These are phyloP conservation scores for Epistrophella euchroma DNA, from an alignment of 2,888 invertebrate species.

Conservation along the genomic window DNA sequence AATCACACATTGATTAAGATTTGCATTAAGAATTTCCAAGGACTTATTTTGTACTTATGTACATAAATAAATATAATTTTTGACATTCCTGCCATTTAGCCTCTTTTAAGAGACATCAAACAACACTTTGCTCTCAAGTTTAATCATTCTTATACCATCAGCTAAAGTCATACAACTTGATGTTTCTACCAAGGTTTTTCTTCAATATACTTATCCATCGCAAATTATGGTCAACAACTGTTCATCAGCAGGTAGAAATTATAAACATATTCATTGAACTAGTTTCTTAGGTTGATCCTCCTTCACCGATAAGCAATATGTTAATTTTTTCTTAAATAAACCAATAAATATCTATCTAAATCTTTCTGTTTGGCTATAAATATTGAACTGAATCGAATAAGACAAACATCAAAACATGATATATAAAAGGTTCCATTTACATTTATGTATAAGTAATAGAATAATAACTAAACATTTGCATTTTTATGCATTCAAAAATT, in stretches of 20 bases:
- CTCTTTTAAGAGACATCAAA: neutral
- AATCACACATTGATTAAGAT: too few relatives aligned
- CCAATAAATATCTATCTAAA: conserved; percentile 18
- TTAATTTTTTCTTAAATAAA: neutral
- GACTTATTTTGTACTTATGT: too few relatives aligned
- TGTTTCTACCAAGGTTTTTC: neutral
- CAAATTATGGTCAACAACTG: neutral
- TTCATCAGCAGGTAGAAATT: neutral
- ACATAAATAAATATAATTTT: neutral
- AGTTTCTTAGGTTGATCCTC: neutral
- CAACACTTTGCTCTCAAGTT: neutral
- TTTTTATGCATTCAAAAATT: conserved; percentile 8
- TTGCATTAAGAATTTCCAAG: too few relatives aligned
- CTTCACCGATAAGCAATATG: neutral
- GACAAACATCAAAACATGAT: neutral
- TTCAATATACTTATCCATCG: neutral
- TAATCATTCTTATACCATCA: neutral
- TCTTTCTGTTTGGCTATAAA: conserved; percentile 14
- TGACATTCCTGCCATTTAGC: neutral
- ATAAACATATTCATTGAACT: conserved; percentile 1
- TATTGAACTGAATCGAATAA: conserved; percentile 7
- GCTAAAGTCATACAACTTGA: neutral
- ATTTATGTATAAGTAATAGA: neutral
- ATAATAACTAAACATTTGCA: neutral
- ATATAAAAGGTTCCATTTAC: neutral